Conservation (phyloP, 2,113 vertebrate species). For the Xiphophorus maculatus region DNA sequence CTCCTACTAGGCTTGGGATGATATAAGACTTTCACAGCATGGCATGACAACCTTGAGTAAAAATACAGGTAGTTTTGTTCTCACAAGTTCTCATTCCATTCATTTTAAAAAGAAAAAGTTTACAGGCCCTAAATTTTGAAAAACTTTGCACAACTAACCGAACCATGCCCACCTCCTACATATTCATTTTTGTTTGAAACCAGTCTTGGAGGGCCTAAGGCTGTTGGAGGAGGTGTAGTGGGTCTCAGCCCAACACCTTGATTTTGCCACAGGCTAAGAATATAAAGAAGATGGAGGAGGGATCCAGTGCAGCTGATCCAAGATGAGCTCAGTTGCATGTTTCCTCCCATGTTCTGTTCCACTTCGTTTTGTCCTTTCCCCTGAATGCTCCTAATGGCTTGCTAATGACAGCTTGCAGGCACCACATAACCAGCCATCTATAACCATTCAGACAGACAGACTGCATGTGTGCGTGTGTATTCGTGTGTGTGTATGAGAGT, state of each 20-base stretch:
- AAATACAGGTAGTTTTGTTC: no score
- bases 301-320: slow-evolving; percentile 44
- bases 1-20: neutral
- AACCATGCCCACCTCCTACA: neutral
- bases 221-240: slow-evolving; percentile 49
- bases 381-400: slow-evolving; percentile 76
- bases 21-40: neutral
- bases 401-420: slow-evolving; percentile 79
- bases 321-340: slow-evolving; percentile 59
- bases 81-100: neutral
- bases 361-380: slow-evolving; percentile 59
- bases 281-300: slow-evolving; percentile 43
- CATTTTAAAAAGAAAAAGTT: neutral
- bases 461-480: neutral
- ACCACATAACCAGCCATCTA: slow-evolving; percentile 73
- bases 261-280: slow-evolving; percentile 32
- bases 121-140: neutral
- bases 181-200: slow-evolving; percentile 64
- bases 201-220: slow-evolving; percentile 32
- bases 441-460: slow-evolving; percentile 61
- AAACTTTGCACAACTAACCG: neutral
- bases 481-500: slow-evolving; percentile 43
- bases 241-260: slow-evolving; percentile 59
- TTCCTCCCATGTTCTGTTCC: slow-evolving; percentile 61
- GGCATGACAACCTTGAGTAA: no score